Evolutionary conservation across 2,888 invertebrate genomes (phyloP).

Genomic region (Orgyia antiqua): DNA sequence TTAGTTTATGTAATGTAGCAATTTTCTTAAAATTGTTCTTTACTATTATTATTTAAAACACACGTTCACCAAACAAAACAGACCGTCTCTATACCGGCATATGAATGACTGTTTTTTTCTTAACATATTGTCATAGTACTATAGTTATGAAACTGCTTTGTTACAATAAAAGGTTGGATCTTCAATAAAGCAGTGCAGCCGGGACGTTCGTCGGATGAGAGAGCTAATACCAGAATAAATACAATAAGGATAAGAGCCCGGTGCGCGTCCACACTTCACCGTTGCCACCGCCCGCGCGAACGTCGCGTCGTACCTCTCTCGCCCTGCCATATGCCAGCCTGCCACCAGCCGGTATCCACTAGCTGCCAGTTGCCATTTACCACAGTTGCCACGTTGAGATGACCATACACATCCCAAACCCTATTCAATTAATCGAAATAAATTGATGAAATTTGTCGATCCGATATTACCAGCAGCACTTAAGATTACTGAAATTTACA

Average conservation of each 20-base stretch:
- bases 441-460: no score
- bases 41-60: conserved; percentile 42
- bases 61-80: conserved; percentile 53
- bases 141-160: conserved; percentile 37
- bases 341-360: not conserved
- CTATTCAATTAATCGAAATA: no score
- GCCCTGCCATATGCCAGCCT: conserved; percentile 9
- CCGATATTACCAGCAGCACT: no score
- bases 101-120: conserved; percentile 39
- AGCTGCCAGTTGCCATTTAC: not conserved
- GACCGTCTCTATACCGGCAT: conserved; percentile 38
- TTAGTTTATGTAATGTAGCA: conserved; percentile 14
- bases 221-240: conserved; percentile 66
- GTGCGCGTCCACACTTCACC: conserved; percentile 27
- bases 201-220: conserved; percentile 57
- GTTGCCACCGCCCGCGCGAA: conserved; percentile 31
- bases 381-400: conserved; percentile 4
- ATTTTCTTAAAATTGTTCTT: conserved; percentile 21
- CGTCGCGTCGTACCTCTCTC: conserved; percentile 30
- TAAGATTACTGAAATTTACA: no score
- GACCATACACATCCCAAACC: no score
- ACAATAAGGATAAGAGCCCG: conserved; percentile 62
- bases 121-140: conserved; percentile 57
- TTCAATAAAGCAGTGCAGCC: conserved; percentile 37
- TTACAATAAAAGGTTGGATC: conserved; percentile 33